Evolutionary conservation across 1,140 invertebrate genomes (phyloP), one percentile per base, ranked within the genome.

Genomic region (Cepaea nemoralis): DNA sequence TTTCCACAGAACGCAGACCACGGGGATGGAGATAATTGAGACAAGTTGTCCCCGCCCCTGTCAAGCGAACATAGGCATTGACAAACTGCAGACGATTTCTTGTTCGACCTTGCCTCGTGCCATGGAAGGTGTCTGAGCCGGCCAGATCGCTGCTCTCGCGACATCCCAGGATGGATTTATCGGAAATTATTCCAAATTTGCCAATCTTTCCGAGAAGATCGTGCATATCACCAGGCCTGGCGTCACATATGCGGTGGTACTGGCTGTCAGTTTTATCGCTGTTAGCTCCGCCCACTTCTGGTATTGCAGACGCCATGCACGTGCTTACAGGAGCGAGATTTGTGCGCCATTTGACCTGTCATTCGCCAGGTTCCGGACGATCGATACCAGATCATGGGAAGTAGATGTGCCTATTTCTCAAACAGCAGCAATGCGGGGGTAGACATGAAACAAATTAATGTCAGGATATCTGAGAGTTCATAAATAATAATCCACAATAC

Each of bases 21-120:
- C 22, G 22, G 8, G 19, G 50, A 55, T 19, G 19, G 16, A 22
- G 1, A 55, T 55, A 55, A 55, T 74, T 74, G 71, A 74, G 71
- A 74, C 42, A 74, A 74, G 71, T 74, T 50, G 71, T 48, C 42
- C 42, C 71, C 71, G 71, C 71, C 71, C 71, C 19, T 74, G 71
- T 74, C 71, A 74, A 5, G 27, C 42, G 39, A 14, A 48, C 71
- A 74, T 3, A 48, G 71, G 71, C 71, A 74, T 42, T 74, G 71
- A 74, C 71, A 74, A 74, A 74, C 71, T 74, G 71, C 71, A 74
- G 71, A 74, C 42, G 71, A 74, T 74, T 74, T 74, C 71, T 74
- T 35, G 14, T 12, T 27, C 71, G 40, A 48, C 35, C 71, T 48
- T 35, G 71, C 71, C 71, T 42, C 71, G 71, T 45, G 71, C 40